Evolutionary conservation across 1,140 invertebrate species (phyloP).

Genomic region (Phortica variegata): DNA sequence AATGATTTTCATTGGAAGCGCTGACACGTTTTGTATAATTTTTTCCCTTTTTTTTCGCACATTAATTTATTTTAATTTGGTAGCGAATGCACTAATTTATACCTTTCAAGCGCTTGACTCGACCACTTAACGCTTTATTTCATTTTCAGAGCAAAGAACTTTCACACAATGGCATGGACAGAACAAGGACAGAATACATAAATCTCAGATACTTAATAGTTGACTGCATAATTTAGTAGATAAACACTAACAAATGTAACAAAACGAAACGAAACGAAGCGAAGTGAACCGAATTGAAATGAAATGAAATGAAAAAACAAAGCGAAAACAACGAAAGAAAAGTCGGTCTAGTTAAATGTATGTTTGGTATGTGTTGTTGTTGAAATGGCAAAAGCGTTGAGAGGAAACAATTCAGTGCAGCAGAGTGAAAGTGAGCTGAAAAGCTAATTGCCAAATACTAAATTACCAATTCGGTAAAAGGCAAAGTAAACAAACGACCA

Average conservation of each 20-base stretch:
- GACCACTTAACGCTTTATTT: too few species aligned
- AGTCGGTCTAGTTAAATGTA: neutral
- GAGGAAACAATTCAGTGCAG: slow-evolving; percentile 6
- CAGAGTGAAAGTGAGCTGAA: slow-evolving; percentile 20
- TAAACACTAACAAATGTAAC: slow-evolving; percentile 41
- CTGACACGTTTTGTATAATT: too few species aligned
- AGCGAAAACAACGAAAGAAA: slow-evolving; percentile 6
- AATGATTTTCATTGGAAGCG: too few species aligned
- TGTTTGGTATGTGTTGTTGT: too few species aligned
- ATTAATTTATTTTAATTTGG: too few species aligned
- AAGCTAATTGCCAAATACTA: slow-evolving; percentile 54
- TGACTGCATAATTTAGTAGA: slow-evolving; percentile 53
- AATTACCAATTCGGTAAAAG: slow-evolving; percentile 48
- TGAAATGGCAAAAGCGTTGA: slow-evolving; percentile 3
- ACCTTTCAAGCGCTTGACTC: too few species aligned
- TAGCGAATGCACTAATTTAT: too few species aligned
- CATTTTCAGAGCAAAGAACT: too few species aligned
- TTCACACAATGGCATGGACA: too few species aligned
- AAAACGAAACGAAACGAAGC: slow-evolving; percentile 10
- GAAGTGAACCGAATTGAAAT: neutral
- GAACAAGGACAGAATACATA: slow-evolving; percentile 20
- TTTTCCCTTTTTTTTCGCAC: too few species aligned
- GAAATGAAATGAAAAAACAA: slow-evolving; percentile 1
- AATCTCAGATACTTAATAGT: slow-evolving; percentile 50
- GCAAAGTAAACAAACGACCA: slow-evolving; percentile 15